A percentile compares a stretch with the other conserved stretches of the same genome.
Evolutionary conservation across 92 coral and sea anemone species (phyloP).

Genomic region (Epizoanthus stellaris): DNA sequence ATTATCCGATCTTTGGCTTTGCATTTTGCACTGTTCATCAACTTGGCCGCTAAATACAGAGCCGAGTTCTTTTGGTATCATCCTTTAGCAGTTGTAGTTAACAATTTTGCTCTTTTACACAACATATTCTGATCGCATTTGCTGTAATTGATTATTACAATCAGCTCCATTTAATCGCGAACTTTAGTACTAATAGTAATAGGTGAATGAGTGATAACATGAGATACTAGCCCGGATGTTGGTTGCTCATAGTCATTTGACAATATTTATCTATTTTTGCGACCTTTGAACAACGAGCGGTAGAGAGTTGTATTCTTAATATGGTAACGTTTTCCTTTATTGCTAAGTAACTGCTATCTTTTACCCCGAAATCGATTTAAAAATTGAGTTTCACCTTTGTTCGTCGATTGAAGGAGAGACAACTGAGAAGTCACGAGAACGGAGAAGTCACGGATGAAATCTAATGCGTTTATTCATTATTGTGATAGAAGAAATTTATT

Average conservation of each 20-base stretch:
- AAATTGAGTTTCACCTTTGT: background rate
- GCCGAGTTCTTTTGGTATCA: no score
- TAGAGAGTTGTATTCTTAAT: background rate
- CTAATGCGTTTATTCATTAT: no score
- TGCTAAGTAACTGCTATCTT: no score
- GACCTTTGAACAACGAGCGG: no score
- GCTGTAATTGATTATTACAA: no score
- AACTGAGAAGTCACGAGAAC: background rate
- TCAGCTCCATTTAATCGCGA: background rate
- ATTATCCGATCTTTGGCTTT: background rate
- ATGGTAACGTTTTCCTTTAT: background rate
- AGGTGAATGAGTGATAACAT: no score
- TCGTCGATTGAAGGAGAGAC: background rate
- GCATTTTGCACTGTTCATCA: background rate
- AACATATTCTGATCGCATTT: no score
- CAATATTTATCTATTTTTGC: background rate
- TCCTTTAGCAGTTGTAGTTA: no score
- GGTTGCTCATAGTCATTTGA: conserved; percentile 1
- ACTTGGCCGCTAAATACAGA: background rate
- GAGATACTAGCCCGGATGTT: no score
- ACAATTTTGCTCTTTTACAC: no score
- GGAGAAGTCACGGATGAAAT: background rate
- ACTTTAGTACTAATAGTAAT: background rate
- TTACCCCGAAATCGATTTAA: background rate
- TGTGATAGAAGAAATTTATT: no score